These are phyloP conservation scores for Panagrolaimus sp. DNA, from an alignment of 1,140 invertebrate species.

Conservation along the genomic window DNA sequence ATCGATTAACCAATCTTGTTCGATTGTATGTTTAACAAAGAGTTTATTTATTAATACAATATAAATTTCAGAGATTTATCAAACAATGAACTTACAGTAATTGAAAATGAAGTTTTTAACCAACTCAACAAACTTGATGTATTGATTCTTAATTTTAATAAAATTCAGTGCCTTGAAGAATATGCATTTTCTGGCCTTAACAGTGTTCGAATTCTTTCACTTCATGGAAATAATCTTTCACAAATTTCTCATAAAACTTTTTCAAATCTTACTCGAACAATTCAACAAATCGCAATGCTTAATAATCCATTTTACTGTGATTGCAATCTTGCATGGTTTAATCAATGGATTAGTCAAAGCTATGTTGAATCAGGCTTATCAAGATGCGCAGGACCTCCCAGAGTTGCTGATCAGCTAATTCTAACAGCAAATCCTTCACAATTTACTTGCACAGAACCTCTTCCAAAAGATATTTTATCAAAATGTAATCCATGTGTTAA, in stretches of 20 bases:
- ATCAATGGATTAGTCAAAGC: constrained; percentile 91
- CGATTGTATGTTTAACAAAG: constrained; percentile 73
- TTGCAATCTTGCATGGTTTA: constrained; percentile 87
- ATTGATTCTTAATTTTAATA: constrained; percentile 94
- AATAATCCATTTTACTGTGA: constrained; percentile 96
- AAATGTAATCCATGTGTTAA: constrained; percentile 75
- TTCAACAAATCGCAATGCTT: constrained; percentile 91
- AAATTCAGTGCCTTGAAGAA: constrained; percentile 83
- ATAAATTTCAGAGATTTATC: constrained; percentile 78
- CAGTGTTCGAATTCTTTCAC: constrained; percentile 81
- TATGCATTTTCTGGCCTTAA: constrained; percentile 78
- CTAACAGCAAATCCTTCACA: constrained; percentile 68
- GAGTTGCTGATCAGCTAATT: constrained; percentile 86
- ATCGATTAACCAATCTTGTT: constrained; percentile 77
- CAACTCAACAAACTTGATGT: constrained; percentile 83
- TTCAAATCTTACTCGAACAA: constrained; percentile 74
- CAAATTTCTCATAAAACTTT: constrained; percentile 91
- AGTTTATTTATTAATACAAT: not conserved
- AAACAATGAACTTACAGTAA: constrained; percentile 84
- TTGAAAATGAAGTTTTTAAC: constrained; percentile 83
- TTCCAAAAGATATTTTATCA: constrained; percentile 26
- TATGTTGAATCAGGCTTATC: constrained; percentile 95
- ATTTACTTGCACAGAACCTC: constrained; percentile 37
- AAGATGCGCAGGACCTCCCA: constrained; percentile 76
- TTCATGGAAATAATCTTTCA: constrained; percentile 86